phyloP scores from a whole-genome alignment of 2,113 vertebrate species.

The Emydura subglobosa region DNA sequence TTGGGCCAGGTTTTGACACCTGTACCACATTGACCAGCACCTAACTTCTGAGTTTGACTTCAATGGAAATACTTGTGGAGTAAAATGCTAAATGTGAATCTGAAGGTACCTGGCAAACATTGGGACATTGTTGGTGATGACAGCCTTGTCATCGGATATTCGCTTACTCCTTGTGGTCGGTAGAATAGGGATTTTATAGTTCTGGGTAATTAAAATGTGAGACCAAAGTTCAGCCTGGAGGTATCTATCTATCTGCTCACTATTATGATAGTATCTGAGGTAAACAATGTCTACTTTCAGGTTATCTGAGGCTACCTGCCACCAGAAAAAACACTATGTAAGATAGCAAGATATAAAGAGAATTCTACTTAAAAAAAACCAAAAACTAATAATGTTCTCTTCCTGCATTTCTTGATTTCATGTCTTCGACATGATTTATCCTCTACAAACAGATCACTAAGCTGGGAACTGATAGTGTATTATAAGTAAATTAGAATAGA shows the following conservation, averaged over 20 bases:
- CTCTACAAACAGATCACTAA: background rate
- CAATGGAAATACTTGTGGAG: background rate
- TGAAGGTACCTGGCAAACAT: rapidly evolving
- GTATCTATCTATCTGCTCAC: background rate
- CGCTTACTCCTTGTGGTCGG: rapidly evolving
- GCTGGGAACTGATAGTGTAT: background rate
- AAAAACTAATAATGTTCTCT: background rate
- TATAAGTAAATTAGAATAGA: constrained; percentile 32
- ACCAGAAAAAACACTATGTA: background rate
- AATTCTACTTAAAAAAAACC: background rate
- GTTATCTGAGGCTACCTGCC: background rate
- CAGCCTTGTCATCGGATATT: background rate
- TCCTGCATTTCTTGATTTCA: background rate
- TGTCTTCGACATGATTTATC: constrained; percentile 20
- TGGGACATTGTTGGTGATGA: rapidly evolving
- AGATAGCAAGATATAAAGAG: background rate
- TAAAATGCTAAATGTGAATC: rapidly evolving
- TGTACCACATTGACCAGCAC: rapidly evolving
- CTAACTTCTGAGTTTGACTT: background rate
- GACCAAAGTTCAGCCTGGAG: background rate
- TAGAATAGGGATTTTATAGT: rapidly evolving
- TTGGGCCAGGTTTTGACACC: background rate
- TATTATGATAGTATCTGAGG: background rate
- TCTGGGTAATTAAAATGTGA: background rate
- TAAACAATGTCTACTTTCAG: background rate